phyloP scores from a whole-genome alignment of 2,888 invertebrate genomes.

The Lordiphosa fenestrarum region DNA sequence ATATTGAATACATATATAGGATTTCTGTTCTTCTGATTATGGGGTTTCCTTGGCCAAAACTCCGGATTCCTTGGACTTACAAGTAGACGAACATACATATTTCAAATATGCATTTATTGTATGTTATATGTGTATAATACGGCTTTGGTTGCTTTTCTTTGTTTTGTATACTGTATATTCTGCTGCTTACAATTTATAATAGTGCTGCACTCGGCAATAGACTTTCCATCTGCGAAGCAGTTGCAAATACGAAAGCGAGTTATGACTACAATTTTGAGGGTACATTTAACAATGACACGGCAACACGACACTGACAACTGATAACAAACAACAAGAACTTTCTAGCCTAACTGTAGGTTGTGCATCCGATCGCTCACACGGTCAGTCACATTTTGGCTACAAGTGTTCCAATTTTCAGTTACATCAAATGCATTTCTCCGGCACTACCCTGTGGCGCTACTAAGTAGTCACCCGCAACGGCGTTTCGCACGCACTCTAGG shows the following conservation, averaged over 20 bases:
- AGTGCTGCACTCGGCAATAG: slow-evolving; percentile 27
- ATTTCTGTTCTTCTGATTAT: too few relatives aligned
- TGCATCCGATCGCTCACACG: not conserved
- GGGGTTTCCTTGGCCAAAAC: slow-evolving; percentile 7
- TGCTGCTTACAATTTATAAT: slow-evolving; percentile 31
- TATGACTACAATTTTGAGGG: slow-evolving; percentile 26
- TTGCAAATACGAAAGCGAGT: slow-evolving; percentile 25
- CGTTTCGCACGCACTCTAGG: not conserved
- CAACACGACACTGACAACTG: slow-evolving; percentile 47
- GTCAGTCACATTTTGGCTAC: not conserved
- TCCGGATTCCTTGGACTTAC: not conserved
- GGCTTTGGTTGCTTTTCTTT: not conserved
- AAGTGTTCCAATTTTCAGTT: too few relatives aligned
- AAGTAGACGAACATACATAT: slow-evolving; percentile 14
- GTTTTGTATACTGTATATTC: slow-evolving; percentile 27
- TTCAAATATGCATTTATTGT: slow-evolving; percentile 5
- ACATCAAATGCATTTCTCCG: too few relatives aligned
- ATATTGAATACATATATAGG: slow-evolving; percentile 28
- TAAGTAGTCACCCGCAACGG: not conserved
- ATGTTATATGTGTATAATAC: slow-evolving; percentile 4
- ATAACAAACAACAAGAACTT: slow-evolving; percentile 43
- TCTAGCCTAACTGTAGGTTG: slow-evolving; percentile 31
- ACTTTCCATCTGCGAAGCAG: slow-evolving; percentile 42
- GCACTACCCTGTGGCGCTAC: too few relatives aligned
- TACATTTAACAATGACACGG: slow-evolving; percentile 59